Evolutionary conservation across 2,888 invertebrate species (phyloP), one percentile per base, ranked within the genome.

Genomic region (Zhuqinia jingwanae): DNA sequence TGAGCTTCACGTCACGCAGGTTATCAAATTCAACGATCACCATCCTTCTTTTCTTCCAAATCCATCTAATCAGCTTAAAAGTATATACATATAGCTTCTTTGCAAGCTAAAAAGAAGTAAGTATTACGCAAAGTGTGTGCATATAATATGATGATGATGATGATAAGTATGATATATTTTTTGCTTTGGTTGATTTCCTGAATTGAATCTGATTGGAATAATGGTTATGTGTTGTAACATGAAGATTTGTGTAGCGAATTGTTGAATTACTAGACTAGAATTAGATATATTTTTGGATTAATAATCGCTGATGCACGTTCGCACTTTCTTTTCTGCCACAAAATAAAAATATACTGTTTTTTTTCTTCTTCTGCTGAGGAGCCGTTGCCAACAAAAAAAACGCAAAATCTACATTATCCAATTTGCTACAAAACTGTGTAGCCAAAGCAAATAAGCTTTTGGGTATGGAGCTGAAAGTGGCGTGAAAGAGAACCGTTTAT

Each of bases 1-100:
- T 0, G 22, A 25, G 60, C 68, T 53, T 42, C 75, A 76, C 36
- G 80, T 80, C 85, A 80, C 42, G 76, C 75, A 75, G 85, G 75
- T 80, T 85, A 85, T 85, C 85, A 22, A 50, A 80, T 63, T 79
- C 79, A 58, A 60, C 47, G 79, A 85, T 78, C 79, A 78, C 5
- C 36, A 36, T 36, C 36, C 27, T 47, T 65, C 36, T 45, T 58
- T 70, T 70, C 42, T 15, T 45, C 70, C 56, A 22, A 56, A n/a
- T n/a, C 22, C 58, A 47, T 25, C 76, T 83, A 65, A 83, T 76
- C 65, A 65, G 65, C 50, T 53, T 75, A 75, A 82, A 63, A 63
- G 65, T 25, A 25, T 50, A n/a, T n/a, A n/a, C n/a, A n/a, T n/a
- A n/a, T n/a, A n/a, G n/a, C n/a, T n/a, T n/a, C n/a, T n/a, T n/a